Base-by-base conservation (phyloP, 2,888 invertebrate species). In the Protonemura montana region DNA sequence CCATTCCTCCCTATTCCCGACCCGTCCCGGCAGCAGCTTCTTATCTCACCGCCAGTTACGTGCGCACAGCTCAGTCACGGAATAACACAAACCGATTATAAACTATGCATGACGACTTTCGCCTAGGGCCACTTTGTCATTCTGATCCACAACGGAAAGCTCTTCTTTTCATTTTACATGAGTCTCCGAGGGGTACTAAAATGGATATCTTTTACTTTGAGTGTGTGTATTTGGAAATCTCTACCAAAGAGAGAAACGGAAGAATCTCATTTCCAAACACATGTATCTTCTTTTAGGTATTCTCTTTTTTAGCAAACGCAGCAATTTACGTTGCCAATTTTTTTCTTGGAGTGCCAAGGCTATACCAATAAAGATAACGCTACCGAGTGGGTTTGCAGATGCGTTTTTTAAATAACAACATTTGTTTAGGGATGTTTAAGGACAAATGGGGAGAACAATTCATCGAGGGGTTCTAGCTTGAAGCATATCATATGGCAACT, bases 191-290 rank as follows among this genome's bases (percentile, higher is more conserved):
- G 84, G 76, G 59, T 26, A 26, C 42, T 84, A 59, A 84, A 84
- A 84, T 76, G 84, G 84, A 84, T 84, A 84, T 84, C 84, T 84
- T 84, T 84, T 84, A 84, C 76, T 84, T 84, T 84, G 84, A 84
- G 84, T 59, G 84, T 84, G 84, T 84, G 84, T 84, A 84, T 84
- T 84, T 84, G 84, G 59, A 76, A 84, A 84, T 84, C 84, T 84
- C 59, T 84, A 76, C 84, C 76, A 59, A 21, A 41, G 82, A 41
- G 41, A 82, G 42, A 82, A 41, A 82, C 82, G 82, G 25, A 82
- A 41, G 82, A 82, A 41, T 76, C 29, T 76, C 29, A 76, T 59
- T 76, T 28, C 59, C 84, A 84, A 84, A 76, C 28, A 84, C 84
- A 84, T 76, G 59, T 84, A 84, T 84, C 84, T 84, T 28, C 29